Conservation (phyloP, 2,797 vertebrate genomes). For the Pseudochirops corinnae region DNA sequence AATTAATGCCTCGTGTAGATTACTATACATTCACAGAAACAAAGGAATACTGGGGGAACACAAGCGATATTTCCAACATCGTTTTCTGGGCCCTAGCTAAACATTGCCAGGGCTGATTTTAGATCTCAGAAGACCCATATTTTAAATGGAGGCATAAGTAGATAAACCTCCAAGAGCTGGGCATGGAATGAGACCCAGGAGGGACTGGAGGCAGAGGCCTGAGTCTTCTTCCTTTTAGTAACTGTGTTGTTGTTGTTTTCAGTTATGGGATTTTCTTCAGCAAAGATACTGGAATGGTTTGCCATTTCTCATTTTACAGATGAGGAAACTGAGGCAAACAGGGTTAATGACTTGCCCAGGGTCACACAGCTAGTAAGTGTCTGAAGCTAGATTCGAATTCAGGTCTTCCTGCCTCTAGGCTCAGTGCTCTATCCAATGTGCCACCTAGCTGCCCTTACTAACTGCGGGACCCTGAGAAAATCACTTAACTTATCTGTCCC, state of each 20-base stretch:
- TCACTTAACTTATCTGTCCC: neutral
- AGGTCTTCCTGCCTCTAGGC: neutral
- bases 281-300: neutral
- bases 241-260: neutral
- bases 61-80: neutral
- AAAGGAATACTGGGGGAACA: neutral
- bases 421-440: neutral
- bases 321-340: neutral
- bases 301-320: neutral
- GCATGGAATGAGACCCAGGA: neutral
- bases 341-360: neutral
- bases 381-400: neutral
- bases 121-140: neutral
- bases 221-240: neutral
- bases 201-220: neutral
- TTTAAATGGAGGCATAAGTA: conserved; percentile 13
- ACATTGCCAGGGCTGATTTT: neutral
- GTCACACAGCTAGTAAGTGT: neutral
- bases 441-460: neutral
- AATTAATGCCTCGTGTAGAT: neutral
- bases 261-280: neutral
- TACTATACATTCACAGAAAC: neutral
- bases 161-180: neutral
- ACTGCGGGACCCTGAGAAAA: neutral
- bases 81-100: neutral